These are phyloP conservation scores for Xiphorhynchus erythropygius DNA, from an alignment of 2,797 vertebrate species.

Conservation along the genomic window DNA sequence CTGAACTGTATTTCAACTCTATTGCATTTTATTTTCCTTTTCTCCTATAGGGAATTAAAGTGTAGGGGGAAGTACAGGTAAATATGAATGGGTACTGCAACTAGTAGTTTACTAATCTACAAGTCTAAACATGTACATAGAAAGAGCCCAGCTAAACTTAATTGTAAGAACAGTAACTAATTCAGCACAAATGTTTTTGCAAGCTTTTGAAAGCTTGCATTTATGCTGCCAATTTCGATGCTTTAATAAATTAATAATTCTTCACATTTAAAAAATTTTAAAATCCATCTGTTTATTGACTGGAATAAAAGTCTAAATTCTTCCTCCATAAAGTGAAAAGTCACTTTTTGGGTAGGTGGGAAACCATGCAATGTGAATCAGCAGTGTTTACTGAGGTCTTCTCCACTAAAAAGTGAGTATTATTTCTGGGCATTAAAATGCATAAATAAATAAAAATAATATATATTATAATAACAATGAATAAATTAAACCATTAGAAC, in stretches of 20 bases:
- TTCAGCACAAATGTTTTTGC: not conserved
- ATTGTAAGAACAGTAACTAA: not conserved
- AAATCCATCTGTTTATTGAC: not conserved
- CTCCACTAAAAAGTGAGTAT: not conserved
- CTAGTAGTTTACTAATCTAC: not conserved
- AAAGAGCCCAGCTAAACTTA: not conserved
- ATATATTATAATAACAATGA: not conserved
- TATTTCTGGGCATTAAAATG: not conserved
- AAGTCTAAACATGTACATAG: not conserved
- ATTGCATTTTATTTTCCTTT: not conserved
- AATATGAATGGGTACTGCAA: not conserved
- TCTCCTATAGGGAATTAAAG: not conserved
- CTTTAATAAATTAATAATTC: not conserved
- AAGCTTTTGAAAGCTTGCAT: not conserved
- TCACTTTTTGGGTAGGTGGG: not conserved
- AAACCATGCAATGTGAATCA: not conserved
- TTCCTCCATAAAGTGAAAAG: not conserved
- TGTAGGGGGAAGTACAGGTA: not conserved
- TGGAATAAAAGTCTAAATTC: not conserved
- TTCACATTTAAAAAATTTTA: not conserved
- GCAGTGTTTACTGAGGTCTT: not conserved
- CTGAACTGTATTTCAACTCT: not conserved
- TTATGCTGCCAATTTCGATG: not conserved
- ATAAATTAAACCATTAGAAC: not conserved
- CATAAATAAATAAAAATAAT: not conserved